Conservation (phyloP, 2,888 invertebrate species). For the Metallyticus violacea region DNA sequence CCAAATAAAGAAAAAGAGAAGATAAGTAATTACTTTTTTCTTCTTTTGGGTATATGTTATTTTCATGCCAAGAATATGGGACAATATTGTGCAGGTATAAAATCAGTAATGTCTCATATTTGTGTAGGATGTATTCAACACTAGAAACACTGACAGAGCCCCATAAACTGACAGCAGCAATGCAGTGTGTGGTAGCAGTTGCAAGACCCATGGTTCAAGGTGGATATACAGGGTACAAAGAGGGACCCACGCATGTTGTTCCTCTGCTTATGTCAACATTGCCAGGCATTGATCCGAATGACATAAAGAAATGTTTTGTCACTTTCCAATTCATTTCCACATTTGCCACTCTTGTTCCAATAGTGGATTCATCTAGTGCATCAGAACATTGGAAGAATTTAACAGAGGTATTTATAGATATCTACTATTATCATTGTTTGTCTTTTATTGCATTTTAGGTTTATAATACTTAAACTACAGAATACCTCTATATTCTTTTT, state of each 20-base stretch:
- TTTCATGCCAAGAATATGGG: too few species aligned
- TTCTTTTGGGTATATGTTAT: too few species aligned
- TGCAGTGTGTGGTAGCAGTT: conserved; percentile 68
- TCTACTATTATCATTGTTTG: too few species aligned
- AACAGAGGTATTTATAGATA: conserved; percentile 64
- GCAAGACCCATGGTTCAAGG: conserved; percentile 61
- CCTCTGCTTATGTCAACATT: conserved; percentile 75
- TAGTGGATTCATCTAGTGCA: conserved; percentile 82
- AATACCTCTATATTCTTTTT: too few species aligned
- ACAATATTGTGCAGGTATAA: too few species aligned
- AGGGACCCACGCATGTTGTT: conserved; percentile 77
- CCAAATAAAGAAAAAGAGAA: too few species aligned
- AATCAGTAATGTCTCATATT: background rate
- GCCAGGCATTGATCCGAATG: conserved; percentile 90
- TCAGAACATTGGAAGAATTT: conserved; percentile 63
- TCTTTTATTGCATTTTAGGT: too few species aligned
- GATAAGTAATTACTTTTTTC: too few species aligned
- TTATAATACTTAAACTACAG: too few species aligned
- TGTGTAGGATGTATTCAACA: conserved; percentile 62
- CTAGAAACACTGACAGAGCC: conserved; percentile 87
- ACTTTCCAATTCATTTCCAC: conserved; percentile 77
- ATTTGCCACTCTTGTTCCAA: conserved; percentile 73
- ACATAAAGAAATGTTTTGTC: conserved; percentile 69
- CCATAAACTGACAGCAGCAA: conserved; percentile 71
- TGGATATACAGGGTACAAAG: conserved; percentile 55